Conservation (phyloP, 1,140 invertebrate species). For the Temnothorax nylanderi region DNA sequence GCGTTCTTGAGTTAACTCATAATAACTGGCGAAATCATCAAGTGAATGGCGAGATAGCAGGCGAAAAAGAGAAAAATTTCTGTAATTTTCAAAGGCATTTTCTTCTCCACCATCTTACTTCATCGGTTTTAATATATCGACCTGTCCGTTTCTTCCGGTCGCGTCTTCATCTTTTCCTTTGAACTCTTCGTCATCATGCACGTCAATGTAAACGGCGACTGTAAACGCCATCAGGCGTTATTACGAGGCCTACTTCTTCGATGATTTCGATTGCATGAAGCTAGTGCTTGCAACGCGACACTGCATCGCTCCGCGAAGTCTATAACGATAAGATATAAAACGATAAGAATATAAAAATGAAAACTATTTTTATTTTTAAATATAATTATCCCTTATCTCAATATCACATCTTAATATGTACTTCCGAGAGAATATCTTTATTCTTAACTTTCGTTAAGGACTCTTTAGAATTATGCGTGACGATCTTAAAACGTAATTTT, state of each 20-base stretch:
- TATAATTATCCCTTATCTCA: neutral
- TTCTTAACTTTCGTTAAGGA: neutral
- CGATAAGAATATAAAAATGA: neutral
- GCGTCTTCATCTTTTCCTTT: constrained; percentile 34
- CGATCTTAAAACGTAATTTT: neutral
- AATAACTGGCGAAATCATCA: neutral
- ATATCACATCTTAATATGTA: neutral
- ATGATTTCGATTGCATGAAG: constrained; percentile 10
- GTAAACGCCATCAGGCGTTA: constrained; percentile 37
- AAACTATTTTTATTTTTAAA: neutral
- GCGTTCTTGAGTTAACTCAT: neutral
- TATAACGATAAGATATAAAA: neutral
- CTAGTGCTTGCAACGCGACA: neutral
- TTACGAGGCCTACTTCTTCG: constrained; percentile 41
- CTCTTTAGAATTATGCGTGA: neutral
- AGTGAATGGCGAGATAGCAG: neutral
- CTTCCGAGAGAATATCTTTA: neutral
- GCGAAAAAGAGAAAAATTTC: neutral
- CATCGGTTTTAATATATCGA: constrained; percentile 37
- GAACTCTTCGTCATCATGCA: constrained; percentile 22
- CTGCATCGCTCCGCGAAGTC: neutral
- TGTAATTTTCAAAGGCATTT: neutral
- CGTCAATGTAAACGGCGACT: neutral
- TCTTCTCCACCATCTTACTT: neutral
- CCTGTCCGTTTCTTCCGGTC: neutral